These are phyloP conservation scores for Porites australiensis DNA, from an alignment of 64 coral and sea anemone genomes.

Conservation along the genomic window DNA sequence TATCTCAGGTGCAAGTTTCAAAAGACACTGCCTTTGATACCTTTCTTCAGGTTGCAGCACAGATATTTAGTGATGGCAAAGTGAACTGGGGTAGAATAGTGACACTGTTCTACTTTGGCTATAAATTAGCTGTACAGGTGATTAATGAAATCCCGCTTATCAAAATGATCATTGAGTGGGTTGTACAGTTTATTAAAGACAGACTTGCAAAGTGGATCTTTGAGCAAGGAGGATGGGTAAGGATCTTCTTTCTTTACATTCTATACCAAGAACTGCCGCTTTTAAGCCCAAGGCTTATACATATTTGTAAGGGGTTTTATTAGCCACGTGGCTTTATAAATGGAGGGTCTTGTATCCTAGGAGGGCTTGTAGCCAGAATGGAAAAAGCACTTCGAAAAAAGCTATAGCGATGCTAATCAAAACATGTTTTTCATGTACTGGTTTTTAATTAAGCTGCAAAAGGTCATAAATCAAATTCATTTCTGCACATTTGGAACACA, in stretches of 20 bases:
- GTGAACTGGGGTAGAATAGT: constrained; percentile 98
- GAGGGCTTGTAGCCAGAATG: too few species aligned
- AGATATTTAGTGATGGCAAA: constrained; percentile 90
- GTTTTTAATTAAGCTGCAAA: too few species aligned
- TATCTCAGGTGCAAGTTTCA: constrained; percentile 77
- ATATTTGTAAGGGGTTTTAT: too few species aligned
- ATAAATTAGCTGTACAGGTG: constrained; percentile 90
- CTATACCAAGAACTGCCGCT: not conserved
- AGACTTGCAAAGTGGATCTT: constrained; percentile 93
- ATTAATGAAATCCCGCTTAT: constrained; percentile 85
- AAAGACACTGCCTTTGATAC: constrained; percentile 97
- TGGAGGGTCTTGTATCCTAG: too few species aligned
- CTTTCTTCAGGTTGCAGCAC: constrained; percentile 80
- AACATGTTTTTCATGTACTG: too few species aligned
- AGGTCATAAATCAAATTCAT: too few species aligned
- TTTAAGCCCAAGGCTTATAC: not conserved
- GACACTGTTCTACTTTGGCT: constrained; percentile 97
- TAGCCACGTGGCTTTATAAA: too few species aligned
- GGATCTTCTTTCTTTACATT: constrained; percentile 13
- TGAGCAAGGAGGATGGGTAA: constrained; percentile 97
- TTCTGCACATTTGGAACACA: too few species aligned
- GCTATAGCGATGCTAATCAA: too few species aligned
- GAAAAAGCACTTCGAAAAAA: too few species aligned
- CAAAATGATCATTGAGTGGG: constrained; percentile 94
- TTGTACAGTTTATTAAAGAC: constrained; percentile 92